phyloP scores from a whole-genome alignment of 2,888 invertebrate genomes.

The Pachycephus smyrnensis region DNA sequence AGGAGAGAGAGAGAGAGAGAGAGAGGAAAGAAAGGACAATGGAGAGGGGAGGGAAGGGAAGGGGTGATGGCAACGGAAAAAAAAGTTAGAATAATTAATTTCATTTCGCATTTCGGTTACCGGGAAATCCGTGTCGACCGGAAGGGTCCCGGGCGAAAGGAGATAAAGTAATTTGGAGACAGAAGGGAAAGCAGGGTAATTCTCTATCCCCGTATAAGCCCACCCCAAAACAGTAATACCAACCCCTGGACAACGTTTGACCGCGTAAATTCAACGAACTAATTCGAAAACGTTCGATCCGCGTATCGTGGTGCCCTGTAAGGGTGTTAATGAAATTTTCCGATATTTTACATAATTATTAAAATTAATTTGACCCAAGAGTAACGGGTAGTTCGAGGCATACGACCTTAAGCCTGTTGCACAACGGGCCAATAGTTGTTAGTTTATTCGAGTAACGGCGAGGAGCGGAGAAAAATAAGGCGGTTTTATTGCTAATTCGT shows the following conservation, averaged over 20 bases:
- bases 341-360: neutral
- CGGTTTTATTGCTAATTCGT: slow-evolving; percentile 21
- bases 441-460: neutral
- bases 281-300: neutral
- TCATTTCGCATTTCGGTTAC: slow-evolving; percentile 5
- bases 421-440: neutral
- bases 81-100: slow-evolving; percentile 1
- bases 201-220: neutral
- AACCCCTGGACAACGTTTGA: neutral
- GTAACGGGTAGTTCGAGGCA: neutral
- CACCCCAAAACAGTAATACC: neutral
- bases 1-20: neutral
- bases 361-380: neutral
- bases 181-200: slow-evolving; percentile 11
- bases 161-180: slow-evolving; percentile 18
- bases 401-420: neutral
- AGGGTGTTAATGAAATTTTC: neutral
- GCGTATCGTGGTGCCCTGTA: neutral
- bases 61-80: neutral
- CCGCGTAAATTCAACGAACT: neutral
- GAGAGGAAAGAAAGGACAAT: neutral
- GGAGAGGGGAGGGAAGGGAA: neutral
- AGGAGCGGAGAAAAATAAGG: neutral
- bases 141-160: slow-evolving; percentile 9
- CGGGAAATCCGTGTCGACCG: neutral